Evolutionary conservation across 2,888 invertebrate genomes (phyloP).

Genomic region (Troglohyphantes excavatus): DNA sequence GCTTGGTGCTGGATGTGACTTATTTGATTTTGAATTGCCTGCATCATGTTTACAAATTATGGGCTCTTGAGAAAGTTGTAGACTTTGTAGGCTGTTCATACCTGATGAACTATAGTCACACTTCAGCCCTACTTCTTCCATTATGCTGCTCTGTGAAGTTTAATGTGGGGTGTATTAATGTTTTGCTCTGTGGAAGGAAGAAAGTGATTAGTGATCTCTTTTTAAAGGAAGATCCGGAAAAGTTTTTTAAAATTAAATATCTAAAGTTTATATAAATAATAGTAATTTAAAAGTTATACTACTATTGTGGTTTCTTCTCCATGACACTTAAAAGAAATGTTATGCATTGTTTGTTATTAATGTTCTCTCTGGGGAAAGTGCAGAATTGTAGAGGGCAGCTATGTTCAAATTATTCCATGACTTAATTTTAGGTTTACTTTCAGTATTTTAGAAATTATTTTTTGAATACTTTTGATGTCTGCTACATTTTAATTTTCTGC

Average conservation of each 20-base stretch:
- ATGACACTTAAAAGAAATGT: conserved; percentile 63
- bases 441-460: conserved; percentile 35
- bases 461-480: conserved; percentile 36
- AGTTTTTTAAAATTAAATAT: conserved; percentile 37
- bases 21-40: conserved; percentile 68
- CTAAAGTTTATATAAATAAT: conserved; percentile 38
- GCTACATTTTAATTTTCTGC: conserved; percentile 57
- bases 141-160: conserved; percentile 73
- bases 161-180: conserved; percentile 46
- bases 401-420: conserved; percentile 64
- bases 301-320: conserved; percentile 47
- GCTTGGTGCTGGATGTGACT: conserved; percentile 79
- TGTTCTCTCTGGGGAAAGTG: conserved; percentile 47
- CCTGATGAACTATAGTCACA: conserved; percentile 66
- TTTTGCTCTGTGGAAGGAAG: conserved; percentile 28
- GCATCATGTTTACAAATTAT: conserved; percentile 48
- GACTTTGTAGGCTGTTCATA: conserved; percentile 55
- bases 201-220: conserved; percentile 26
- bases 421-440: conserved; percentile 27
- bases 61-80: conserved; percentile 38
- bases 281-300: too few species aligned
- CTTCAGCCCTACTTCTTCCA: conserved; percentile 77
- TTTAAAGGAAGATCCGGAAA: conserved; percentile 18
- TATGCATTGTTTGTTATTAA: conserved; percentile 58
- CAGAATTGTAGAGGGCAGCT: conserved; percentile 69